These are phyloP conservation scores for Adrianichthys oophorus DNA, from an alignment of 2,797 vertebrate genomes.

Conservation along the genomic window DNA sequence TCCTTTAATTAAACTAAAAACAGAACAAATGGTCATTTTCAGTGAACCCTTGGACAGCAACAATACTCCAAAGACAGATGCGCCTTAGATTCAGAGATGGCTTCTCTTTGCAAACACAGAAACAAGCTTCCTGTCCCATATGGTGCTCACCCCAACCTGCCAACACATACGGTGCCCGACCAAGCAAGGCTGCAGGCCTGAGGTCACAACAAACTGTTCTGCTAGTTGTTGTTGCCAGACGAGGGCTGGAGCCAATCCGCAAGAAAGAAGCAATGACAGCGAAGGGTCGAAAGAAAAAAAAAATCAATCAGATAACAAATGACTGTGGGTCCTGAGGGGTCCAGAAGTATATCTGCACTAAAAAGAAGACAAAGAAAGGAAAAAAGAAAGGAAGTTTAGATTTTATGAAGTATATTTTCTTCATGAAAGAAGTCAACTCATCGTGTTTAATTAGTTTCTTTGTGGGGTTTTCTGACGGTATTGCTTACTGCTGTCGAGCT, in stretches of 20 bases:
- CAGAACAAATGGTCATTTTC: conserved; percentile 7
- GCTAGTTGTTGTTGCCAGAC: conserved; percentile 49
- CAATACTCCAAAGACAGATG: conserved; percentile 38
- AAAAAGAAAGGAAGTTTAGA: no score
- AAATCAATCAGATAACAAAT: not conserved
- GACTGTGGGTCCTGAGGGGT: not conserved
- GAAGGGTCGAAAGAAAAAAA: not conserved
- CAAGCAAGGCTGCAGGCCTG: conserved; percentile 47
- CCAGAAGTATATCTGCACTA: no score
- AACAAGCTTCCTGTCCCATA: conserved; percentile 66
- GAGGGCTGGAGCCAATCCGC: conserved; percentile 36
- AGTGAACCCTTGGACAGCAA: conserved; percentile 4
- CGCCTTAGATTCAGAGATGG: conserved; percentile 35
- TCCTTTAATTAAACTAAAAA: conserved; percentile 4
- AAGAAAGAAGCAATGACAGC: conserved; percentile 4
- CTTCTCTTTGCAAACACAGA: conserved; percentile 36
- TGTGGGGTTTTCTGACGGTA: no score
- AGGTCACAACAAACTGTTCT: conserved; percentile 65
- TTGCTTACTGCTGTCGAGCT: no score
- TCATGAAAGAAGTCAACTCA: no score
- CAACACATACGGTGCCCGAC: conserved; percentile 59
- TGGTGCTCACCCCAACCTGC: conserved; percentile 49
- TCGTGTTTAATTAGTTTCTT: no score
- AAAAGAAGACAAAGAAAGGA: no score
- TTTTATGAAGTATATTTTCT: no score